Percentiles rank a stretch among this genome's conserved stretches.
Conservation (phyloP, 2,888 invertebrate species). For the Girardia tigrina region DNA sequence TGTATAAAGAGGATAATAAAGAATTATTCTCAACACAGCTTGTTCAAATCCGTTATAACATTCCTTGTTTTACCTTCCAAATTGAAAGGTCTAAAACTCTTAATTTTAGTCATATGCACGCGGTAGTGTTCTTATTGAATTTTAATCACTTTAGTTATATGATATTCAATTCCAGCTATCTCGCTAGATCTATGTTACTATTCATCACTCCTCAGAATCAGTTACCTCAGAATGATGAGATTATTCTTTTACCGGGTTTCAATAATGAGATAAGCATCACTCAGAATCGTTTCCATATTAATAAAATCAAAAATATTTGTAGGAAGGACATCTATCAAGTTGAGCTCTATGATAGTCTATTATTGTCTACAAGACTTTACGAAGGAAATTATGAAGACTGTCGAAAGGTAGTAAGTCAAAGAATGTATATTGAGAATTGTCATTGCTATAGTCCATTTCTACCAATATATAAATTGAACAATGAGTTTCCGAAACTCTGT, state of each 20-base stretch:
- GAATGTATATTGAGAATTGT: conserved; percentile 8
- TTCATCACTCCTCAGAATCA: conserved; percentile 16
- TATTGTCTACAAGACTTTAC: not conserved
- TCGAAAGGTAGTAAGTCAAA: not conserved
- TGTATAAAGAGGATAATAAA: not conserved
- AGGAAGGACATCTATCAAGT: conserved; percentile 23
- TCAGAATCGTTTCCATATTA: not conserved
- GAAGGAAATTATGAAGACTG: conserved; percentile 30
- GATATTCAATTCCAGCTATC: conserved; percentile 26
- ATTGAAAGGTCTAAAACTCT: not conserved
- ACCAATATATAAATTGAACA: conserved; percentile 13
- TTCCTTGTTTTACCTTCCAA: conserved; percentile 32
- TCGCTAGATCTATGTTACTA: conserved; percentile 20
- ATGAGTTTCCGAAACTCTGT: conserved; percentile 23
- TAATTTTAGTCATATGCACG: not conserved
- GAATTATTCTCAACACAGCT: not conserved
- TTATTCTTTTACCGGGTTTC: conserved; percentile 27
- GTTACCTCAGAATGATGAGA: conserved; percentile 1
- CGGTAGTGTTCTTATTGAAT: conserved; percentile 10
- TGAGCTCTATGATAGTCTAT: conserved; percentile 27
- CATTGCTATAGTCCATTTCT: conserved; percentile 30
- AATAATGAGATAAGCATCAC: conserved; percentile 18
- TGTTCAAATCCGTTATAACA: conserved; percentile 25
- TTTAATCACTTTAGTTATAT: conserved; percentile 17
- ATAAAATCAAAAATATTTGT: conserved; percentile 24